Evolutionary conservation across 2,113 vertebrate species (phyloP).

Genomic region (Panthera leo): DNA sequence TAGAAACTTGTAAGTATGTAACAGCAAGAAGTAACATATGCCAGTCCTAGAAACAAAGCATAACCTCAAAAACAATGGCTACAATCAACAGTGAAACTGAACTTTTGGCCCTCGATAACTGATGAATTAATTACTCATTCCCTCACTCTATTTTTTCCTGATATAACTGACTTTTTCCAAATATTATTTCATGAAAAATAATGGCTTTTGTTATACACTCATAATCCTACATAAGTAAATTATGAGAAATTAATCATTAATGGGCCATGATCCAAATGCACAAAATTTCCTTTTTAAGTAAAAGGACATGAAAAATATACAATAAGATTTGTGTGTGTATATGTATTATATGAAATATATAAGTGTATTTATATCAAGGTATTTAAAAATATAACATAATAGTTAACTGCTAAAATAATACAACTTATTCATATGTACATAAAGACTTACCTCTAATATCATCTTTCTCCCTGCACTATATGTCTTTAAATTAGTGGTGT

Average conservation of each 20-base stretch:
- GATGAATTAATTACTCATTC: neutral
- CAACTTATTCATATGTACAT: neutral
- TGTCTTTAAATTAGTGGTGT: slow-evolving; percentile 90
- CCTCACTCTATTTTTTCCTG: neutral
- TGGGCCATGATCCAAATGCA: neutral
- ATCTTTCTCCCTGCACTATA: slow-evolving; percentile 90
- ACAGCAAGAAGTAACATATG: neutral
- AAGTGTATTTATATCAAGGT: neutral
- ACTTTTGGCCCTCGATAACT: neutral
- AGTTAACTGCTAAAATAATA: neutral
- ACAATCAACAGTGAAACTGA: neutral
- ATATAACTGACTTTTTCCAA: neutral
- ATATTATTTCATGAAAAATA: slow-evolving; percentile 18
- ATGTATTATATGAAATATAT: neutral
- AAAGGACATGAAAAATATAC: neutral
- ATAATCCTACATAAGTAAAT: neutral
- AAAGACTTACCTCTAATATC: slow-evolving; percentile 92
- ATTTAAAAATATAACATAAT: neutral
- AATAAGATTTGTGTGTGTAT: neutral
- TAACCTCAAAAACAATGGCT: neutral
- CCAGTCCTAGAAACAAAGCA: neutral
- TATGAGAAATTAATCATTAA: neutral
- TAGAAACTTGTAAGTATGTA: neutral
- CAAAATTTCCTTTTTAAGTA: neutral
- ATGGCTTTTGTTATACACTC: neutral